A percentile compares a stretch with the other conserved stretches of the same genome.
These are phyloP conservation scores for Sebastes nivosus DNA, from an alignment of 2,797 vertebrate genomes.

Conservation along the genomic window DNA sequence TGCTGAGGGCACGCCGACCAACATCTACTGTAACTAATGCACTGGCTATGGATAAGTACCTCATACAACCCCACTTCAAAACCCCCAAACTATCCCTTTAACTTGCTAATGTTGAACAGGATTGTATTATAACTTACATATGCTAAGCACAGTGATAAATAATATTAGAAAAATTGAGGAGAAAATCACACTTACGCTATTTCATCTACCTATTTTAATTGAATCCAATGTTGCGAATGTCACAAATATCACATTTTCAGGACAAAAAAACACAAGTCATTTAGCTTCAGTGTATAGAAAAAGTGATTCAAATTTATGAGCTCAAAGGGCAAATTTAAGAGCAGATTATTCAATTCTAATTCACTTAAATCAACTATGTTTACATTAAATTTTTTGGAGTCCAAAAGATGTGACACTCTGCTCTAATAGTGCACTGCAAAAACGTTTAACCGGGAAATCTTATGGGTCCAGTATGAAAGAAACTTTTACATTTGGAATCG, in stretches of 20 bases:
- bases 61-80: no score
- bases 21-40: accelerated
- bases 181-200: neutral
- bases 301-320: neutral
- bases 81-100: no score
- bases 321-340: neutral
- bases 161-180: neutral
- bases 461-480: neutral
- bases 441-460: neutral
- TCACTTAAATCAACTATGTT: neutral
- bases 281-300: neutral
- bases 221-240: neutral
- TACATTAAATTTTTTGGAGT: neutral
- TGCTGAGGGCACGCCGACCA: accelerated
- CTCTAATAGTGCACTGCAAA: neutral
- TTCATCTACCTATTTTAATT: neutral
- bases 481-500: neutral
- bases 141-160: neutral
- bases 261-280: neutral
- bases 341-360: neutral
- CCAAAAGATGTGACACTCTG: neutral
- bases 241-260: no score
- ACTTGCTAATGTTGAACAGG: neutral
- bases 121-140: neutral
- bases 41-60: no score